phyloP scores from a whole-genome alignment of 2,888 invertebrate genomes.

The Diadegma fenestrale region DNA sequence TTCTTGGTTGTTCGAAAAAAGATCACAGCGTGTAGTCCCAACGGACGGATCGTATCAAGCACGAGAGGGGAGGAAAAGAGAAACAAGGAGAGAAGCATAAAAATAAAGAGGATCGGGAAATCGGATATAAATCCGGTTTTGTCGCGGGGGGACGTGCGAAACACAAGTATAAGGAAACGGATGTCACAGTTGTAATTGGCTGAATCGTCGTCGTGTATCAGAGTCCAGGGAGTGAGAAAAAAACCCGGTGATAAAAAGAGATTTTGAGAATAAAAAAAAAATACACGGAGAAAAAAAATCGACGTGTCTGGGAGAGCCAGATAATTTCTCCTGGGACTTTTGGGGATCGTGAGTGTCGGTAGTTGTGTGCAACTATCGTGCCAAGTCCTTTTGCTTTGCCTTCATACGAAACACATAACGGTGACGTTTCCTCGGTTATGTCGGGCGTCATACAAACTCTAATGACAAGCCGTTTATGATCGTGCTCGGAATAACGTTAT shows the following conservation, averaged over 20 bases:
- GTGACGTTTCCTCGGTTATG: conserved; percentile 57
- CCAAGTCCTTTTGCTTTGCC: conserved; percentile 38
- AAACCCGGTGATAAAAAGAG: conserved; percentile 32
- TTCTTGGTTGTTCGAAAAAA: neutral
- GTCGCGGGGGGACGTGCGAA: conserved; percentile 31
- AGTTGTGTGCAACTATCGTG: conserved; percentile 37
- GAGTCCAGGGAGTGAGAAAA: conserved; percentile 20
- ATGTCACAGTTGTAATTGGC: conserved; percentile 71
- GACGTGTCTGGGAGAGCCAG: conserved; percentile 47
- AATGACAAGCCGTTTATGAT: conserved; percentile 63
- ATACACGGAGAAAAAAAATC: conserved; percentile 29
- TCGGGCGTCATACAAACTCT: conserved; percentile 57
- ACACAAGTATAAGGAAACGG: conserved; percentile 52
- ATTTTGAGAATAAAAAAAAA: conserved; percentile 39
- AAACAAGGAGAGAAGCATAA: conserved; percentile 60
- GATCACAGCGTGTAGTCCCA: neutral
- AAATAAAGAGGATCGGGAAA: conserved; percentile 60
- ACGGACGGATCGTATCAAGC: neutral
- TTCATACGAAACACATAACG: conserved; percentile 32
- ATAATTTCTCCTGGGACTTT: conserved; percentile 70
- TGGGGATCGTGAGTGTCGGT: conserved; percentile 34
- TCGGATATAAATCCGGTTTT: conserved; percentile 65
- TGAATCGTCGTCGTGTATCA: conserved; percentile 59
- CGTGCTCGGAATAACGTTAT: conserved; percentile 59
- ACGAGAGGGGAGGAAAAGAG: neutral